Conservation (phyloP, 2,797 vertebrate species). For the Lacerta bilineata region DNA sequence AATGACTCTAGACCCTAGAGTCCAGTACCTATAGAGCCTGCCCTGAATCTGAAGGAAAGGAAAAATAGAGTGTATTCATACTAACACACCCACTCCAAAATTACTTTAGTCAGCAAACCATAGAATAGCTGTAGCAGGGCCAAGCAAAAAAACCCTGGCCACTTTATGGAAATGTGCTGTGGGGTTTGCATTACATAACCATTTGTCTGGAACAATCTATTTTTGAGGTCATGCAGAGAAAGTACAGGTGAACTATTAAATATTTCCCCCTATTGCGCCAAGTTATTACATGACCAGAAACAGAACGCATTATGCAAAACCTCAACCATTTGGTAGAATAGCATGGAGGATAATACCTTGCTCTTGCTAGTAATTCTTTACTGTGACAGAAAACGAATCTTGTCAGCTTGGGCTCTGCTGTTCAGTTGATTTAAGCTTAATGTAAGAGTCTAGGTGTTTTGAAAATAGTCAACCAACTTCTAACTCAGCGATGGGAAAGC, state of each 20-base stretch:
- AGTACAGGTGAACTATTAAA: background rate
- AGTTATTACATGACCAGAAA: background rate
- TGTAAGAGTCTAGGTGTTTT: background rate
- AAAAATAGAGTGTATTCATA: background rate
- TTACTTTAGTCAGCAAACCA: background rate
- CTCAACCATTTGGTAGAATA: background rate
- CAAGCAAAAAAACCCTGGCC: background rate
- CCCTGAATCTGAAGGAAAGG: background rate
- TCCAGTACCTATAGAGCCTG: background rate
- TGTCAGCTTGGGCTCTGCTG: background rate
- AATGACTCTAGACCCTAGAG: background rate
- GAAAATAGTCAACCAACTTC: background rate
- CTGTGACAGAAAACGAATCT: background rate
- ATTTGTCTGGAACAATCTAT: background rate
- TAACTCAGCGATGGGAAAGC: background rate
- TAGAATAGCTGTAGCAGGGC: background rate
- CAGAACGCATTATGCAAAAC: background rate
- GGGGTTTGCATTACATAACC: background rate
- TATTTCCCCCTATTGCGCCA: background rate
- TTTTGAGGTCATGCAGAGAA: background rate
- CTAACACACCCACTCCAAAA: background rate
- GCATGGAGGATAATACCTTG: background rate
- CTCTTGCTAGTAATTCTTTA: background rate
- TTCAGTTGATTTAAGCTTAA: background rate
- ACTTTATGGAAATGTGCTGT: background rate